Percentiles rank a stretch among this genome's conserved stretches.
phyloP scores from a whole-genome alignment of 1,140 invertebrate species.

The Maconellicoccus hirsutus region DNA sequence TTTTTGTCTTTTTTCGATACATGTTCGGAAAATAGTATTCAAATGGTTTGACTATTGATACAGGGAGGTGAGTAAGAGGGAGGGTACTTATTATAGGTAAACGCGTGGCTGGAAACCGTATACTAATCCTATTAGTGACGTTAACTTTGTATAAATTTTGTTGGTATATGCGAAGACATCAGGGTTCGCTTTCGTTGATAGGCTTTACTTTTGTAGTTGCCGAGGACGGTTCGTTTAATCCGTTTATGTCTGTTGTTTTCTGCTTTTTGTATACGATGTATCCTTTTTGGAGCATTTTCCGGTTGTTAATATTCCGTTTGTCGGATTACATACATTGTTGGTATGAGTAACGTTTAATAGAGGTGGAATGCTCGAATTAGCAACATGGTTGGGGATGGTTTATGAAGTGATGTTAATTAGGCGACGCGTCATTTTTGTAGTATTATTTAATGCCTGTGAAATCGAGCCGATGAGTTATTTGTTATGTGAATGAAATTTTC shows the following conservation, averaged over 20 bases:
- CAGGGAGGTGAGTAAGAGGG: too few relatives aligned
- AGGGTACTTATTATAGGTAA: background rate
- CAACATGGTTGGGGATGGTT: too few relatives aligned
- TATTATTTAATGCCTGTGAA: too few relatives aligned
- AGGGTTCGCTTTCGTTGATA: background rate
- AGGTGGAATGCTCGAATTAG: too few relatives aligned
- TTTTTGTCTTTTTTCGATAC: background rate
- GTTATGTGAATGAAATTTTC: too few relatives aligned
- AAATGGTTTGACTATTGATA: background rate
- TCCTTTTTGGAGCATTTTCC: slow-evolving; percentile 8
- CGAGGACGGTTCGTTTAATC: background rate
- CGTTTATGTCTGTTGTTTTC: background rate
- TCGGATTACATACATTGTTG: background rate
- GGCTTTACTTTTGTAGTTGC: background rate
- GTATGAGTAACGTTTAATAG: too few relatives aligned
- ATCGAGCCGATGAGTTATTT: too few relatives aligned
- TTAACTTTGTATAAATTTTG: background rate
- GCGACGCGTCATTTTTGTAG: too few relatives aligned
- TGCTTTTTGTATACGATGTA: background rate
- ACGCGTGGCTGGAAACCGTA: background rate
- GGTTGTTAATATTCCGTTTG: background rate
- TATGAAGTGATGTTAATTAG: too few relatives aligned
- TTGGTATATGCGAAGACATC: background rate
- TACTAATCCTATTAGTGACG: background rate
- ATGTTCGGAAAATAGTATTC: background rate